Evolutionary conservation across 2,888 invertebrate genomes (phyloP), one percentile per base, ranked within the genome.

Genomic region (Clunio marinus): DNA sequence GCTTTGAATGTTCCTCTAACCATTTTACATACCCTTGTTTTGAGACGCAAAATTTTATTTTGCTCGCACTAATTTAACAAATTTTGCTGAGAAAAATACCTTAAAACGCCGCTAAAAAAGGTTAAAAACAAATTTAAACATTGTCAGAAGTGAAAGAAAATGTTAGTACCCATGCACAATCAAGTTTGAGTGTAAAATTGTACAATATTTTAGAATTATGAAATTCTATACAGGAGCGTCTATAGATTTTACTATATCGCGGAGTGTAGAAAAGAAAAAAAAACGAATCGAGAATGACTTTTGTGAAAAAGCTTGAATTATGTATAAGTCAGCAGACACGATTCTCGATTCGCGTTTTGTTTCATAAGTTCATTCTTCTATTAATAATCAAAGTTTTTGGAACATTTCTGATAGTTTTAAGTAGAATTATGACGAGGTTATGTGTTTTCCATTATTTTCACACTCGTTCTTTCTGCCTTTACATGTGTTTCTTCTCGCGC

Each of bases 221-320:
- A 35, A 66, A 66, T 66, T 66, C 66, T 66, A 35, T 22, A 24
- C 35, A 27, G 57, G n/a, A 57, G 57, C 57, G 57, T 57, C 57
- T 57, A 24, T 27, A 57, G 27, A 17, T 51, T 51, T 51, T 51
- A 17, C 51, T 51, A 20, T 27, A 57, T 24, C 13, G 27, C 8
- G 5, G 45, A 45, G 8, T 45, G 15, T 15, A 45, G 45, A 7
- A 57, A 15, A 25, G 5, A 13, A 57, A 27, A 27, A 57, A 57
- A 27, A 57, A 27, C n/a, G 13, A 51, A 4, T 13, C 2, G 8
- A 57, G 57, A 57, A 27, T 57, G 57, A 57, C 57, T 57, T 2
- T n/a, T 8, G 25, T 27, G n/a, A 22, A 57, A 57, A 51, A 27
- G 5, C 7, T n/a, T 57, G 5, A 27, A 27, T n/a, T 25, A 27